phyloP scores from a whole-genome alignment of 2,797 vertebrate genomes.

The Lepidocolaptes lacrymiger region DNA sequence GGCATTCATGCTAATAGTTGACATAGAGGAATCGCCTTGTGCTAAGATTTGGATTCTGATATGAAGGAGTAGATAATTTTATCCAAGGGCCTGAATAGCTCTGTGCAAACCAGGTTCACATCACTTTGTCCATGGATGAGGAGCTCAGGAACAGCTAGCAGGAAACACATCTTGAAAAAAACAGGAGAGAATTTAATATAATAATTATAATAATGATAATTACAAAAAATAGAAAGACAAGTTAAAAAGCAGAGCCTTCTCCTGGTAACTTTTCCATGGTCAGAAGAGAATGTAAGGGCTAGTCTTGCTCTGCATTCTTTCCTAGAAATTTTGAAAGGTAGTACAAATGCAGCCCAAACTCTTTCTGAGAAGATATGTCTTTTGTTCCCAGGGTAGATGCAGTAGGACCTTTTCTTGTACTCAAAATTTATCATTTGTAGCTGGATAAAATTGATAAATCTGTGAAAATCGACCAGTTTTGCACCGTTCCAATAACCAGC shows the following conservation, averaged over 20 bases:
- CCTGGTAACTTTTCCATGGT: background rate
- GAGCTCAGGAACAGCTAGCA: background rate
- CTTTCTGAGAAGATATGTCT: background rate
- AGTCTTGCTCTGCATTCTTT: background rate
- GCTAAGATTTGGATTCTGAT: background rate
- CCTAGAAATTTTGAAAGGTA: background rate
- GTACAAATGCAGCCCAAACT: background rate
- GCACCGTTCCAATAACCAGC: background rate
- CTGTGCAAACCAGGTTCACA: background rate
- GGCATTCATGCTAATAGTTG: background rate
- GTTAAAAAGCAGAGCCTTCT: background rate
- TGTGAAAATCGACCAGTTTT: background rate
- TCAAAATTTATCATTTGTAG: background rate
- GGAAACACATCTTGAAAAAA: background rate
- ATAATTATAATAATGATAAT: background rate
- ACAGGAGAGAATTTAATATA: background rate
- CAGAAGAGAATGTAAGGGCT: background rate
- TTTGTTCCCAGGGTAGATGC: background rate
- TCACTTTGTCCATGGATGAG: background rate
- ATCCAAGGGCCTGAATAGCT: background rate
- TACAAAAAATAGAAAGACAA: background rate
- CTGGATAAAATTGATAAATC: background rate
- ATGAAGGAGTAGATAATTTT: background rate
- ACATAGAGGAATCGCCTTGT: background rate
- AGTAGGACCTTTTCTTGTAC: background rate